Evolutionary conservation across 1,140 invertebrate genomes (phyloP).

Genomic region (Drosophila watanabei): DNA sequence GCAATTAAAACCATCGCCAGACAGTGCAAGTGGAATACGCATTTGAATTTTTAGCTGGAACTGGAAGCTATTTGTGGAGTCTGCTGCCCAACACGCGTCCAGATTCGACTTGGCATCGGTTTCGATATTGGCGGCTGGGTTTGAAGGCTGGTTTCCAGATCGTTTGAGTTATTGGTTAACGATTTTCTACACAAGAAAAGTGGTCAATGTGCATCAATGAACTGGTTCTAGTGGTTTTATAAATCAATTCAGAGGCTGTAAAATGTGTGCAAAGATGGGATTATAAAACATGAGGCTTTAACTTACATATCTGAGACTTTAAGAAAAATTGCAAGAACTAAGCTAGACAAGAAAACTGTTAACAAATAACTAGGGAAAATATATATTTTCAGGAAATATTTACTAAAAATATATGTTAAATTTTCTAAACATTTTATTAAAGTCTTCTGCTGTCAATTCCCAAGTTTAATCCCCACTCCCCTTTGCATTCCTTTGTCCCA

Average conservation of each 20-base stretch:
- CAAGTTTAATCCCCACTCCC: neutral
- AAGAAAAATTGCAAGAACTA: neutral
- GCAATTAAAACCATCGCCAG: constrained; percentile 52
- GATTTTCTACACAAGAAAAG: constrained; percentile 1
- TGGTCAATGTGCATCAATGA: neutral
- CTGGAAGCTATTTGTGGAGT: constrained; percentile 21
- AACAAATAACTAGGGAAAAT: too few species aligned
- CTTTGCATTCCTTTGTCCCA: neutral
- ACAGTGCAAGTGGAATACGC: constrained; percentile 10
- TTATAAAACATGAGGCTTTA: constrained; percentile 13
- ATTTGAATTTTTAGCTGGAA: constrained; percentile 10
- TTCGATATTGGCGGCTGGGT: constrained; percentile 16
- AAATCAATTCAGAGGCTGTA: constrained; percentile 16
- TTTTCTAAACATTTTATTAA: neutral
- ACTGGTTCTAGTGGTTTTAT: constrained; percentile 23
- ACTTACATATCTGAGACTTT: neutral
- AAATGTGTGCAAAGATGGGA: constrained; percentile 30
- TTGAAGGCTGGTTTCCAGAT: constrained; percentile 34
- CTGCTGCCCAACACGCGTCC: constrained; percentile 14
- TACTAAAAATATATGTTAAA: neutral
- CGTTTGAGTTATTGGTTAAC: constrained; percentile 31
- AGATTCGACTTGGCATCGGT: constrained; percentile 1
- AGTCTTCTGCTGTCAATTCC: neutral
- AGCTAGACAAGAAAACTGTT: neutral
- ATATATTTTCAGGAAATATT: neutral